phyloP scores from a whole-genome alignment of 2,113 vertebrate genomes.

The Phyllostomus discolor region DNA sequence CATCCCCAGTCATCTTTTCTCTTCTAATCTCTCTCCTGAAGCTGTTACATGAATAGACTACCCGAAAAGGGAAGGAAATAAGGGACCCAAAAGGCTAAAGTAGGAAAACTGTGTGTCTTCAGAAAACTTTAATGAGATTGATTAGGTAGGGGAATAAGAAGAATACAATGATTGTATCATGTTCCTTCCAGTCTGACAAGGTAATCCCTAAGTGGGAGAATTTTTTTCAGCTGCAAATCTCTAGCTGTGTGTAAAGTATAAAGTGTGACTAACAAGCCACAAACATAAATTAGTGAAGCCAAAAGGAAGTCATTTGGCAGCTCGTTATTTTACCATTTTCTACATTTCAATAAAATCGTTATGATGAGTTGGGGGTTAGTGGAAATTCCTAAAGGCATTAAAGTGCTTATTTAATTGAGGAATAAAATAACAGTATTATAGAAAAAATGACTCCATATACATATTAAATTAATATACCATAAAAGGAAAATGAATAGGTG shows the following conservation, averaged over 20 bases:
- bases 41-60: neutral
- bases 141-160: neutral
- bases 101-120: neutral
- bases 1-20: neutral
- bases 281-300: conserved; percentile 30
- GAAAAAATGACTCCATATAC: conserved; percentile 11
- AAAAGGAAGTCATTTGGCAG: conserved; percentile 15
- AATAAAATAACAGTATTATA: conserved; percentile 29
- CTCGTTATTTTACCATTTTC: conserved; percentile 37
- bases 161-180: neutral
- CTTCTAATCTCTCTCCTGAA: neutral
- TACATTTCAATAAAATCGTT: conserved; percentile 40
- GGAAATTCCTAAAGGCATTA: neutral
- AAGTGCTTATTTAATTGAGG: conserved; percentile 26
- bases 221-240: neutral
- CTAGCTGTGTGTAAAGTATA: neutral
- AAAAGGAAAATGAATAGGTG: conserved; percentile 13
- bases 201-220: conserved; percentile 20
- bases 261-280: neutral
- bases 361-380: neutral
- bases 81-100: neutral
- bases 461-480: neutral
- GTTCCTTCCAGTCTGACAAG: neutral
- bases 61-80: conserved; percentile 7
- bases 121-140: neutral